Evolutionary conservation across 53 echinoderm and acorn worm genomes (phyloP).

Genomic region (Astropecten irregularis): DNA sequence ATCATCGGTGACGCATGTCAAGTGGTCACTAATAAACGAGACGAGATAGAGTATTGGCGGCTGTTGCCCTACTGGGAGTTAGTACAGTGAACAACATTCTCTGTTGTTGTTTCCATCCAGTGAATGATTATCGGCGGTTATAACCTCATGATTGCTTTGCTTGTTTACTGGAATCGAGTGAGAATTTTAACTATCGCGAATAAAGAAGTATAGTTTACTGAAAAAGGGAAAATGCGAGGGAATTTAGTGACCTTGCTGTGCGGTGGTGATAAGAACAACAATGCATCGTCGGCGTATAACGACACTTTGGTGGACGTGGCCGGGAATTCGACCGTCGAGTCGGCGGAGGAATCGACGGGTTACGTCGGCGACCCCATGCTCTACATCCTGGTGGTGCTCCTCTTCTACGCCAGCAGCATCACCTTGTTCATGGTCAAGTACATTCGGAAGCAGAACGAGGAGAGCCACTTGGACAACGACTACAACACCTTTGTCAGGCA

Average conservation of each 20-base stretch:
- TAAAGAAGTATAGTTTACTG: too few relatives aligned
- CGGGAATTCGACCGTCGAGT: neutral
- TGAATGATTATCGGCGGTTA: too few relatives aligned
- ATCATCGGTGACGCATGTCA: too few relatives aligned
- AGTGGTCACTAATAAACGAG: too few relatives aligned
- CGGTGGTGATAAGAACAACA: neutral
- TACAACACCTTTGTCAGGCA: constrained; percentile 26
- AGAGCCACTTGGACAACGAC: constrained; percentile 24
- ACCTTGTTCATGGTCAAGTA: constrained; percentile 41
- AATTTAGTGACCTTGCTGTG: constrained; percentile 22
- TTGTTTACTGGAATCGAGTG: too few relatives aligned
- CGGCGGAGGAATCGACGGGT: neutral
- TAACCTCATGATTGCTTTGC: too few relatives aligned
- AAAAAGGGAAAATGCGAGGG: too few relatives aligned
- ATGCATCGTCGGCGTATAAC: neutral
- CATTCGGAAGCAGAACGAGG: constrained; percentile 43
- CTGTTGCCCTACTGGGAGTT: too few relatives aligned
- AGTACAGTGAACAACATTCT: too few relatives aligned
- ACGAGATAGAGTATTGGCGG: too few relatives aligned
- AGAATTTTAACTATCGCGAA: too few relatives aligned
- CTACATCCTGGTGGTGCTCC: constrained; percentile 32
- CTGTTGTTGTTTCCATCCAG: too few relatives aligned
- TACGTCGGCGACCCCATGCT: constrained; percentile 37
- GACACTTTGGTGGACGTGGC: neutral
- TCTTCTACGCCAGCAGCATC: constrained; percentile 41